These are phyloP conservation scores for Capromys pilorides DNA, from an alignment of 2,797 vertebrate genomes.

Conservation along the genomic window DNA sequence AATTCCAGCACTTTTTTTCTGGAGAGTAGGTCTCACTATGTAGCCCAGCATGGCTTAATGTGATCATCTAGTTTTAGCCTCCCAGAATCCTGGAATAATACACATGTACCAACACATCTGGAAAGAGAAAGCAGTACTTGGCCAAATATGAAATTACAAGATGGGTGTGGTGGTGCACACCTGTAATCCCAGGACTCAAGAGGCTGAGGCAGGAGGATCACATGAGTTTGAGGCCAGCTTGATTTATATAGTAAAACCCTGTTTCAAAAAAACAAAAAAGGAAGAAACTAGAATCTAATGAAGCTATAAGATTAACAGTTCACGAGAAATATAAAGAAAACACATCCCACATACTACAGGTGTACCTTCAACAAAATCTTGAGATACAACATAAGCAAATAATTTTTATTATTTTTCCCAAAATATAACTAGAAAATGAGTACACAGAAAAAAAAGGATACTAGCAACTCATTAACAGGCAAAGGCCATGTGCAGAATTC, in stretches of 20 bases:
- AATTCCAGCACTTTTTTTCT: not conserved
- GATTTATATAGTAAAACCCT: not conserved
- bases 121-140: not conserved
- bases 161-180: not conserved
- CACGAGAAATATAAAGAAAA: slow-evolving; percentile 50
- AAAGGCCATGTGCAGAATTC: not conserved
- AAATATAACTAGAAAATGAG: slow-evolving; percentile 9
- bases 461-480: not conserved
- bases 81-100: not conserved
- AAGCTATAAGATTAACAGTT: slow-evolving; percentile 6
- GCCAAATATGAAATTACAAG: not conserved
- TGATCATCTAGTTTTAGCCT: not conserved
- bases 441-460: not conserved
- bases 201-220: not conserved
- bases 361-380: slow-evolving; percentile 6
- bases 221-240: not conserved
- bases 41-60: not conserved
- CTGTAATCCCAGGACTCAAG: not conserved
- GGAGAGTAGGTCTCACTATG: not conserved
- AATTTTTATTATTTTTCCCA: not conserved
- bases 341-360: not conserved
- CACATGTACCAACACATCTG: not conserved
- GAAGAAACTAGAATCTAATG: slow-evolving; percentile 15
- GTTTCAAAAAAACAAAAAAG: not conserved
- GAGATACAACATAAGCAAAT: slow-evolving; percentile 37